Conservation (phyloP, 1,140 invertebrate species). For the Colletes latitarsis region DNA sequence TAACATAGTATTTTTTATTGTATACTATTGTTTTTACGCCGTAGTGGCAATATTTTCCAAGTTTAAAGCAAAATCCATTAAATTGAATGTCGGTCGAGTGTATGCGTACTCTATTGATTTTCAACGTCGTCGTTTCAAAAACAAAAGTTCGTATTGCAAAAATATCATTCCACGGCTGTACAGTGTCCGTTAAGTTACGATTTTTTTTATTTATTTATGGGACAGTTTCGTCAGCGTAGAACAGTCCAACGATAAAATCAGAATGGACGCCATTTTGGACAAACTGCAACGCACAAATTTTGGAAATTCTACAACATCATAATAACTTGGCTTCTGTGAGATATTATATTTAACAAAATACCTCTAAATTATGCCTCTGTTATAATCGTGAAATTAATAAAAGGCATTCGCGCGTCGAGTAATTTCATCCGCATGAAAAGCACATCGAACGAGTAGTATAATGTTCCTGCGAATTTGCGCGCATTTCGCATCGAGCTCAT, state of each 20-base stretch:
- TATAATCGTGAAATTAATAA: not conserved
- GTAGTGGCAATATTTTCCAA: not conserved
- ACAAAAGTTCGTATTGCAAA: not conserved
- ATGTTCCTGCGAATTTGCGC: constrained; percentile 14
- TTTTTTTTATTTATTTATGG: constrained; percentile 7
- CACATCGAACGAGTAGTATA: constrained; percentile 6
- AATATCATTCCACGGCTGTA: not conserved
- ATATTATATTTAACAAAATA: not conserved
- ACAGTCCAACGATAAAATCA: not conserved
- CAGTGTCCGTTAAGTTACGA: not conserved
- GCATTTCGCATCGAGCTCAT: constrained; percentile 24
- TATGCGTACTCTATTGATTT: constrained; percentile 1
- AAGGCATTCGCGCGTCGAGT: not conserved
- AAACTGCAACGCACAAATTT: not conserved
- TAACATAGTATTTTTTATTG: no score
- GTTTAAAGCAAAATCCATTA: not conserved
- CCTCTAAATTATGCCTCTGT: not conserved
- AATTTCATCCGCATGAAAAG: constrained; percentile 3
- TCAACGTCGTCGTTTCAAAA: not conserved
- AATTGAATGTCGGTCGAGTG: not conserved
- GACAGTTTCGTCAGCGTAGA: not conserved
- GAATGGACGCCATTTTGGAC: not conserved
- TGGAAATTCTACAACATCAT: not conserved
- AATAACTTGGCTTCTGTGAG: not conserved
- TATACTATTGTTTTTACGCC: not conserved